Conservation (phyloP, 1,140 invertebrate genomes). For the Phortica variegata region DNA sequence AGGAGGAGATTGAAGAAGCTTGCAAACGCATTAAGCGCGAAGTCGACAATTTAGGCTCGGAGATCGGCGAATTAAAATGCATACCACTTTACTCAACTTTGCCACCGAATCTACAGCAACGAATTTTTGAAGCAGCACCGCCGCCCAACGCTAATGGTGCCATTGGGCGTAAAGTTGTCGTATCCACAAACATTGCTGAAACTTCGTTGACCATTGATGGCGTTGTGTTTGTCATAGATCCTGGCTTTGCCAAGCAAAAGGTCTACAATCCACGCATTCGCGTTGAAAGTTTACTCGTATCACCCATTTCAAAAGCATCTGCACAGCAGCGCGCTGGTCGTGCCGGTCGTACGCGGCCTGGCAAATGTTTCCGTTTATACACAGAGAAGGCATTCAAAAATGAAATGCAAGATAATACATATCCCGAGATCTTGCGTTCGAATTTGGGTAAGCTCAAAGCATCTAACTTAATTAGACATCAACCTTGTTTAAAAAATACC, state of each 20-base stretch:
- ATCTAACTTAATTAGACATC: neutral
- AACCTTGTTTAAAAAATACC: neutral
- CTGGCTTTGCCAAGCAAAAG: conserved; percentile 99
- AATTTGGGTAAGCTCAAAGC: conserved; percentile 41
- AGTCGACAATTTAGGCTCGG: conserved; percentile 93
- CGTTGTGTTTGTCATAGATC: conserved; percentile 99
- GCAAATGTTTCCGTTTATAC: conserved; percentile 98
- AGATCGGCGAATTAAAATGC: conserved; percentile 96
- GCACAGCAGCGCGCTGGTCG: conserved; percentile 97
- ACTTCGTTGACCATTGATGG: conserved; percentile 99
- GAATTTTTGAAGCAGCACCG: conserved; percentile 95
- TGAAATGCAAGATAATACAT: conserved; percentile 99
- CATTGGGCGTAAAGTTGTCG: conserved; percentile 94
- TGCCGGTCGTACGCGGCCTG: conserved; percentile 93
- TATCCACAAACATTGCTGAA: conserved; percentile 99
- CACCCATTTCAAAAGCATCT: conserved; percentile 99
- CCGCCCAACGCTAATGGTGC: conserved; percentile 91
- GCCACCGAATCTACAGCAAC: conserved; percentile 95
- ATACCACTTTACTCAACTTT: conserved; percentile 98
- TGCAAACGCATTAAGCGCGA: conserved; percentile 97
- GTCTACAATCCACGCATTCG: conserved; percentile 96
- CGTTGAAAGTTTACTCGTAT: conserved; percentile 96
- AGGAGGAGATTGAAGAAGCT: conserved; percentile 98
- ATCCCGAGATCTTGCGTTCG: conserved; percentile 89
- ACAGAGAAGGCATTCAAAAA: conserved; percentile 98